Evolutionary conservation across 2,888 invertebrate species (phyloP), one percentile per base, ranked within the genome.

Genomic region (Tetranychus piercei): DNA sequence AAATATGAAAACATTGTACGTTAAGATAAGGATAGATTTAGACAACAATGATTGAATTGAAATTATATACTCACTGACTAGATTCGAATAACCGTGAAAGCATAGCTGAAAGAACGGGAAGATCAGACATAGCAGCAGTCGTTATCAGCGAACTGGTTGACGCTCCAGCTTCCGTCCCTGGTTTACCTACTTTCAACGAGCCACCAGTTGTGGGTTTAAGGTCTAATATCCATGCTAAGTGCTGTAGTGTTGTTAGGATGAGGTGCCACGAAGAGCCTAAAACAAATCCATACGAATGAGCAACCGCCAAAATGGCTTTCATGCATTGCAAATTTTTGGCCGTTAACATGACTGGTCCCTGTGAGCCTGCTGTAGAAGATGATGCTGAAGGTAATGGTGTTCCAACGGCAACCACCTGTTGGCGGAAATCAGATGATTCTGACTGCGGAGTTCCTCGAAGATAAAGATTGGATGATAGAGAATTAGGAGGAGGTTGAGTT

Each of bases 241-340:
- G 87, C 84, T 86, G 80, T 44, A 97, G 84, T 0, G 96, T 96
- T 9, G 95, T 94, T 44, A 99, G 86, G 0, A 97, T 92, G 69
- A 96, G 88, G 82, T 95, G 90, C 97, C 97, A 97, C 0, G 95
- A 91, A 73, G 92, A 90, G 73, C 92, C 94, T 77, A 97, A 86
- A 78, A 92, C 89, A 80, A 90, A 89, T 0, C 96, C 96, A 82
- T 95, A 94, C 77, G 92, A 88, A 81, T 93, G 92, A 0, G 95
- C 94, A 74, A 95, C 85, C 80, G 89, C 88, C 72, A 99, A 85
- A 73, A 99, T 84, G 0, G 95, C 91, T 77, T 93, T 86, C 90
- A 97, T 95, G 45, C 95, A 94, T 80, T 96, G 94, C 75, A 99
- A 87, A 86, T 99, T 99, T 80, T 97, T 95, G 0, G 94, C 91